phyloP scores from a whole-genome alignment of 2,113 vertebrate genomes.

The Cynocephalus volans region DNA sequence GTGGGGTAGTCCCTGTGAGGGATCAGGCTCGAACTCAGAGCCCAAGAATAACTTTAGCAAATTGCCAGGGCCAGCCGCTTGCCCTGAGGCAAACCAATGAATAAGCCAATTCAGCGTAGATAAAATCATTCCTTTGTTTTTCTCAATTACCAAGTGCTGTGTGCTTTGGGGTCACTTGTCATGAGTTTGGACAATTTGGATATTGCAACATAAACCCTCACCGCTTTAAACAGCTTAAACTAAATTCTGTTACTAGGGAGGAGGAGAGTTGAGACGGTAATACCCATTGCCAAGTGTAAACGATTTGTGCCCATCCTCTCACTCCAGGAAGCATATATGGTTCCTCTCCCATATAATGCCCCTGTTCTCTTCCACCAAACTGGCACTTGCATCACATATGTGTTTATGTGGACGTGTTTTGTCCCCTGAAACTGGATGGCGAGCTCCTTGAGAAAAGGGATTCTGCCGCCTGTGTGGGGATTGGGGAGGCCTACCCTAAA shows the following conservation, averaged over 20 bases:
- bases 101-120: slow-evolving; percentile 55
- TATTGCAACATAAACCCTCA: slow-evolving; percentile 45
- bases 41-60: not conserved
- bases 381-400: not conserved
- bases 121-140: slow-evolving; percentile 72
- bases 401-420: not conserved
- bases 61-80: not conserved
- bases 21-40: not conserved
- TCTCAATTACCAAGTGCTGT: slow-evolving; percentile 44
- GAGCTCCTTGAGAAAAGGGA: slow-evolving; percentile 34
- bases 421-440: not conserved
- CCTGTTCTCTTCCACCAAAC: not conserved
- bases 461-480: not conserved
- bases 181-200: slow-evolving; percentile 62
- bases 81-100: slow-evolving; percentile 44
- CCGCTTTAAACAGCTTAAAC: slow-evolving; percentile 47
- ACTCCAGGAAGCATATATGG: not conserved
- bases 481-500: not conserved
- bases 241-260: not conserved
- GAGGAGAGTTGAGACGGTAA: not conserved
- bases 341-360: not conserved
- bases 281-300: not conserved
- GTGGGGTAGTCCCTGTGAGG: not conserved
- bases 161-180: slow-evolving; percentile 68
- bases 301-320: not conserved